Base-by-base conservation (phyloP, 2,888 invertebrate species). In the Emesis russula region DNA sequence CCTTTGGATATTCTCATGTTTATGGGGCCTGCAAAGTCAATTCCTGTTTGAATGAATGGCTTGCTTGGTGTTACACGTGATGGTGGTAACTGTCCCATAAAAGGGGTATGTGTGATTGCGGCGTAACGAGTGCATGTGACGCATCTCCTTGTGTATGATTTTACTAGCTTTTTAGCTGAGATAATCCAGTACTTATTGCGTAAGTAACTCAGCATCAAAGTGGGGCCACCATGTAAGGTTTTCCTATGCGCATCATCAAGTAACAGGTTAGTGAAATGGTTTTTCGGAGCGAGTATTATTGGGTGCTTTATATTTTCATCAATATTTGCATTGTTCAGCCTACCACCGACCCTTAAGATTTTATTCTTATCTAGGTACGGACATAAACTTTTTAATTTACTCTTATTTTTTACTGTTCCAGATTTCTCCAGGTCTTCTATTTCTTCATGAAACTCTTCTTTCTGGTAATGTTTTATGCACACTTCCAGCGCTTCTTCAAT, bases 201-300 rank as follows among this genome's bases (percentile, higher is more conserved):
- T 15, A 94, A 63, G 70, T 86, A 90, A 31, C 31, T 88, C 6
- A 92, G 13, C 86, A 91, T 89, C n/a, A 90, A n/a, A 74, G 86
- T 82, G 11, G 84, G 87, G 11, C 94, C 94, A n/a, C 92, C 93
- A 78, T 94, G 94, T 5, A 92, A 79, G 1, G 92, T 93, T 75
- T 74, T 87, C 15, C 7, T 63, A 63, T 63, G 63, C 25, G 63
- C 63, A 25, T 63, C 63, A 18, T 63, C 18, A 6, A 63, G 9
- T 11, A 63, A 63, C 11, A 63, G 63, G 18, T 63, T 2, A 63
- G 18, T 18, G 9, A 63, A 63, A 63, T 18, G 63, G n/a, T 63
- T 63, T 63, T 63, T 63, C 4, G 63, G 18, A 0, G 63, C 63
- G 5, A 63, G 9, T 11, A 63, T 63, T 63, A 63, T 25, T 63